Evolutionary conservation across 2,888 invertebrate genomes (phyloP).

Genomic region (Cerceris ruficornis): DNA sequence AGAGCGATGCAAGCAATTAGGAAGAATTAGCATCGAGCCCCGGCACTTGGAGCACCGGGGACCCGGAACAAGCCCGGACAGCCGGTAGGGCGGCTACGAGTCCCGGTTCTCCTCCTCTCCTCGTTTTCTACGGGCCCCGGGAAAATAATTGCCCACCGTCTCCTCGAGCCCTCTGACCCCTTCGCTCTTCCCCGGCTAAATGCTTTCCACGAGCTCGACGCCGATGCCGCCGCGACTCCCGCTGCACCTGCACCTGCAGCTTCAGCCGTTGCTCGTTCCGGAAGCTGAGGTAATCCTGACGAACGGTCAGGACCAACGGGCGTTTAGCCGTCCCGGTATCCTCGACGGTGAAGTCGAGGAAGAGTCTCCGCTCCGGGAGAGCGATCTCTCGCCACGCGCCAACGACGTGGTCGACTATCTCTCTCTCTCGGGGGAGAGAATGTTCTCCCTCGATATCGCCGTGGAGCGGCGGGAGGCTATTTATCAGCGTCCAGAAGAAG

Average conservation of each 20-base stretch:
- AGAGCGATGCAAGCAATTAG: constrained; percentile 68
- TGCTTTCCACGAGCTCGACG: constrained; percentile 56
- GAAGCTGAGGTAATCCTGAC: constrained; percentile 57
- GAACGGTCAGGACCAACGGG: constrained; percentile 49
- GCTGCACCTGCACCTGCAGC: not conserved
- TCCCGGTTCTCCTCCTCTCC: constrained; percentile 28
- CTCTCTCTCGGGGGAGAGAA: no score
- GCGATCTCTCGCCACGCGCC: no score
- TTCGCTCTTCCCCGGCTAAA: constrained; percentile 49
- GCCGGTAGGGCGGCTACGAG: constrained; percentile 5
- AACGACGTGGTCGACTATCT: no score
- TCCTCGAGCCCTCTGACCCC: constrained; percentile 12
- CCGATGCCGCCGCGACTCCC: constrained; percentile 5
- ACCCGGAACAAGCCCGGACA: not conserved
- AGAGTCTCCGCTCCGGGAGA: no score
- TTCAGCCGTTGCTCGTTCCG: constrained; percentile 19
- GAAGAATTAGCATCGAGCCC: constrained; percentile 67
- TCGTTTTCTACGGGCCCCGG: constrained; percentile 20
- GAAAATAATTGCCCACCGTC: constrained; percentile 59
- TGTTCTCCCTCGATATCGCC: no score
- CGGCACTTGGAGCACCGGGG: not conserved
- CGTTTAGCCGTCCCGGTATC: constrained; percentile 16
- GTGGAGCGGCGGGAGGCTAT: no score
- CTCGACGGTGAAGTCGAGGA: constrained; percentile 25
- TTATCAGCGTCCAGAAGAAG: no score